phyloP scores from a whole-genome alignment of 1,140 invertebrate species.

The Wiebesia pumilae region DNA sequence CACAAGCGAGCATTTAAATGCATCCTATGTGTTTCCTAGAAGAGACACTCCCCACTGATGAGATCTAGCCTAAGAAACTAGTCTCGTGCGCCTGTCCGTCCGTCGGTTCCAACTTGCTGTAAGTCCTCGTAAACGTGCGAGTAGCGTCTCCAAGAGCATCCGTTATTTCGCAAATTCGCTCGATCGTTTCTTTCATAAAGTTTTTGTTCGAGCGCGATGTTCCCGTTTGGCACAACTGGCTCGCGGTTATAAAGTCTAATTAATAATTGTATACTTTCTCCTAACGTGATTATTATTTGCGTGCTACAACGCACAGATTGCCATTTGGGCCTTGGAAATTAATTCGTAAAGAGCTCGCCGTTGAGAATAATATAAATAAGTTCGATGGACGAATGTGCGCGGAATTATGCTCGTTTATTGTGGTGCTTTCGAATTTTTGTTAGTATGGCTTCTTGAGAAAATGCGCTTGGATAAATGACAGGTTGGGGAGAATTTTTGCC shows the following conservation, averaged over 20 bases:
- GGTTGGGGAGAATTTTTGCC: too few relatives aligned
- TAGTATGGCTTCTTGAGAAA: not conserved
- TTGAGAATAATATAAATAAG: not conserved
- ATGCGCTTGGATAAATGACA: too few relatives aligned
- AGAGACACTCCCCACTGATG: constrained; percentile 67
- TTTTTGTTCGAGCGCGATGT: not conserved
- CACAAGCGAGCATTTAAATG: constrained; percentile 60
- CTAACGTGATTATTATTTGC: not conserved
- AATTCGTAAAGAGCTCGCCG: not conserved
- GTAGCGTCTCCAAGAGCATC: constrained; percentile 1
- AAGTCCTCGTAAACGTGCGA: constrained; percentile 52
- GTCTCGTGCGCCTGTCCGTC: constrained; percentile 1
- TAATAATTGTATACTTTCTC: constrained; percentile 1
- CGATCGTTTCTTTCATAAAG: not conserved
- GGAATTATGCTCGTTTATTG: not conserved
- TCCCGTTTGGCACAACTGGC: not conserved
- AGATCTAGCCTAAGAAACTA: constrained; percentile 61
- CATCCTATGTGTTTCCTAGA: constrained; percentile 67
- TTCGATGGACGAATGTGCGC: not conserved
- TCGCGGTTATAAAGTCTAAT: not conserved
- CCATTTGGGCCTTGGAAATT: not conserved
- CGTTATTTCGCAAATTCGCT: constrained; percentile 35
- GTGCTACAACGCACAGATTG: not conserved
- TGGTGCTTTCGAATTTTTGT: not conserved
- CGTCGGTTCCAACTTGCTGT: not conserved